These are phyloP conservation scores for Conomelus anceps DNA, from an alignment of 2,888 invertebrate species.

Conservation along the genomic window DNA sequence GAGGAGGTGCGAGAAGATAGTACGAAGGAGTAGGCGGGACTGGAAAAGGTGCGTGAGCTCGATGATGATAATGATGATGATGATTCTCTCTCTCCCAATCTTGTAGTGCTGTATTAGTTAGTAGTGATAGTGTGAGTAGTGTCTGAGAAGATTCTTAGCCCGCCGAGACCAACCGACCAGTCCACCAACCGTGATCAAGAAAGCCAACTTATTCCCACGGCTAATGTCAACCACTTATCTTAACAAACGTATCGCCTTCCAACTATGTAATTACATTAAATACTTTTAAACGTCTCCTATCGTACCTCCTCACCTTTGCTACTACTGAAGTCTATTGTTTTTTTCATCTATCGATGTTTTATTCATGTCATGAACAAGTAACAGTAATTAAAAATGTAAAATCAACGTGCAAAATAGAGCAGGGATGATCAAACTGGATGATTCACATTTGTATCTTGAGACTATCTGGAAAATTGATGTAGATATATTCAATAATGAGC, in stretches of 20 bases:
- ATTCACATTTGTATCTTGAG: no score
- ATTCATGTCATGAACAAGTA: neutral
- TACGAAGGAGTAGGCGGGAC: neutral
- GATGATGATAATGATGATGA: neutral
- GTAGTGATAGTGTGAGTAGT: neutral
- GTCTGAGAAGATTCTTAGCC: neutral
- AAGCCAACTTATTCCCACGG: neutral
- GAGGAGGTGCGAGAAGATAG: neutral
- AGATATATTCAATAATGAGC: no score
- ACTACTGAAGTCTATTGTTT: neutral
- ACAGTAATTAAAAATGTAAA: neutral
- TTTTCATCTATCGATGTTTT: neutral
- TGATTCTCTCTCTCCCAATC: neutral
- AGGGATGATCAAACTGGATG: neutral
- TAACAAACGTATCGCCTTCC: neutral
- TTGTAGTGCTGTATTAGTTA: neutral
- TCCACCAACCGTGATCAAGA: neutral
- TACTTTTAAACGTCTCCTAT: neutral
- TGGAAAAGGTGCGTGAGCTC: neutral
- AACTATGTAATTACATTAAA: neutral
- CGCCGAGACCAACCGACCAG: neutral
- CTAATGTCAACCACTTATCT: neutral
- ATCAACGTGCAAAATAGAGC: neutral
- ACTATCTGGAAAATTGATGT: no score
- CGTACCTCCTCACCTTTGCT: neutral